Evolutionary conservation across 1,140 invertebrate species (phyloP), one percentile per base, ranked within the genome.

Genomic region (Neodiprion virginianus): DNA sequence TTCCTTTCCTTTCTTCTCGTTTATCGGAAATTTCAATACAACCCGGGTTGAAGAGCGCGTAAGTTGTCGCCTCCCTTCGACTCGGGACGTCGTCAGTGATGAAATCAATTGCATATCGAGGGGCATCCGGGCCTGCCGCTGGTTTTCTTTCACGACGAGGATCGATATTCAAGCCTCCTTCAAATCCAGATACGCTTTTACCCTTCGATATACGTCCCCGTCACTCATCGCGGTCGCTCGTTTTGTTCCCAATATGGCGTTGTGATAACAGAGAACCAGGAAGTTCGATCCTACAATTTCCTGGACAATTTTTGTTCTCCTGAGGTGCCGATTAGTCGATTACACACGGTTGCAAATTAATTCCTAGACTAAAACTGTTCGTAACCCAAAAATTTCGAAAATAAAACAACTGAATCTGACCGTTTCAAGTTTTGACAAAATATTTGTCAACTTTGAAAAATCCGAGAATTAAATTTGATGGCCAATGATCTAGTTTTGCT

Each of bases 101-200:
- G 21, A 47, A 69, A 69, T 69, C 17, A 21, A 69, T 69, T 23
- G 67, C 12, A 69, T 23, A 69, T 69, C 67, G 40, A 69, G 61
- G 17, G 61, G 61, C 4, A 21, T 17, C 12, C 61, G 12, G 61
- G 17, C 1, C 61, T 40, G 28, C 28, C 0, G 53, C 11, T 61
- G 53, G n/a, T 61, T 61, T 12, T 61, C 67, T 69, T 69, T 69
- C 14, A 21, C 67, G 67, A 69, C n/a, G 9, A 47, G 8, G 11
- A 69, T 69, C 67, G 40, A 69, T 69, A 69, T 47, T 14, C 14
- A 69, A 69, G 67, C 67, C 67, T 69, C 40, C 67, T 69, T 69
- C 67, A 69, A 7, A 69, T 69, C 17, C 11, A 69, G 2, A 7
- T 69, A 47, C 67, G 67, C 11, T 7, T 11, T 23, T 21, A 40